A percentile compares a stretch with the other conserved stretches of the same genome.
Conservation (phyloP, 2,113 vertebrate species). For the Oncorhynchus keta region DNA sequence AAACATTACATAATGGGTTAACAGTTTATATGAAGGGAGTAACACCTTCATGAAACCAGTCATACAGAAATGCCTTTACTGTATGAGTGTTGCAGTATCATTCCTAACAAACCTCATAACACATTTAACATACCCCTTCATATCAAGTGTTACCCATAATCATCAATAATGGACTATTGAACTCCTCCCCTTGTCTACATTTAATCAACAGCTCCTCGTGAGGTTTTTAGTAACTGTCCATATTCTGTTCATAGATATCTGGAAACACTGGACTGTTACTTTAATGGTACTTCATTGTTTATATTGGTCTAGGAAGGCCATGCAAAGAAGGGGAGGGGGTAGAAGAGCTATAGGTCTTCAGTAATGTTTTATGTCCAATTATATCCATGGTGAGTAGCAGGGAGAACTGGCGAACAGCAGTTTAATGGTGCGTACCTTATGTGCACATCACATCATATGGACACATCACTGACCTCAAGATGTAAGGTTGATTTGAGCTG, state of each 20-base stretch:
- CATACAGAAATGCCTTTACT: no score
- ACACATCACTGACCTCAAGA: slow-evolving; percentile 45
- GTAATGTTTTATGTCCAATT: slow-evolving; percentile 63
- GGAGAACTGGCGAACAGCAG: slow-evolving; percentile 46
- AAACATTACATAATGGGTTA: no score
- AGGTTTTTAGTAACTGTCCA: slow-evolving; percentile 17
- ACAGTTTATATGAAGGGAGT: no score
- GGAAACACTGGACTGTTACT: no score
- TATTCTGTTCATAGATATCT: no score
- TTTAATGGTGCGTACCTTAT: slow-evolving; percentile 52
- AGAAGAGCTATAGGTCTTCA: slow-evolving; percentile 46
- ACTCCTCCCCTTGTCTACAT: not conserved
- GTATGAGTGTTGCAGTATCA: no score
- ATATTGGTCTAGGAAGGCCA: slow-evolving; percentile 29
- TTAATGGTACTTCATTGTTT: slow-evolving; percentile 51
- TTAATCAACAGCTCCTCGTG: slow-evolving; percentile 2
- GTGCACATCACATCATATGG: slow-evolving; percentile 24
- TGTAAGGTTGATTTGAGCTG: not conserved
- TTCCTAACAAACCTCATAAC: no score
- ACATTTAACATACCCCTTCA: no score
- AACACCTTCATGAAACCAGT: no score
- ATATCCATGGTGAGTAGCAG: slow-evolving; percentile 49
- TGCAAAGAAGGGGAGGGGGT: not conserved
- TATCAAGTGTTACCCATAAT: no score
- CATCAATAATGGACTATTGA: not conserved